Base-by-base conservation (phyloP, 2,888 invertebrate species). In the Clivina fossor region DNA sequence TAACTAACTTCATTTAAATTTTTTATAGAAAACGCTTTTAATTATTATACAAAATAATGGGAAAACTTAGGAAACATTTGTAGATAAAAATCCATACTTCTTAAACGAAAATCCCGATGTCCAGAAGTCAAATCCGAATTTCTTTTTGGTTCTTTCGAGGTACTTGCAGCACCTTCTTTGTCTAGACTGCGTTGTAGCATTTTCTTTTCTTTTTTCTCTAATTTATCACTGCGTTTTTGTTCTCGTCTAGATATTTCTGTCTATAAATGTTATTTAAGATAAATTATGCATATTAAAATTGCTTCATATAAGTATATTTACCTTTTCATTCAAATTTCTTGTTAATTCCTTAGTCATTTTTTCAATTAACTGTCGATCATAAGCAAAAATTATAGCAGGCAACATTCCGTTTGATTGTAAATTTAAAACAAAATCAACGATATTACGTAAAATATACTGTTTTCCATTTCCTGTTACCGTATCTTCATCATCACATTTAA, bases 371-470 rank as follows among this genome's bases (percentile, higher is more conserved):
- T n/a, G n/a, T 16, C 64, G 56, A 38, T 59, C 57, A 32, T 62
- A 63, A 2, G 58, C 56, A 54, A 64, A 64, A 9, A 63, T 51
- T 37, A 64, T 58, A 4, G 61, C 59, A 18, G 64, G 64, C 35
- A 64, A 48, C 60, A 64, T 60, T 26, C 62, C 58, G 24, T 50
- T 40, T 33, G 60, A 22, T 20, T 59, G 47, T 33, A 64, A 41
- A 54, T 33, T 26, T 40, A 38, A 47, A 20, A 55, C 22, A 22
- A 55, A 47, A 19, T 38, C 15, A 8, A 22, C 15, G 28, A 55
- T 46, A 30, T 55, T 47, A 5, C 40, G 9, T 13, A 16, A 13
- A 5, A 55, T 55, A 38, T 55, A 55, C 2, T 5, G n/a, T 1
- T 3, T 15, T 19, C 47, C 55, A 16, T 15, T 40, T 28, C 47